These are phyloP conservation scores for Guaruba guarouba DNA, from an alignment of 2,113 vertebrate genomes.

Conservation along the genomic window DNA sequence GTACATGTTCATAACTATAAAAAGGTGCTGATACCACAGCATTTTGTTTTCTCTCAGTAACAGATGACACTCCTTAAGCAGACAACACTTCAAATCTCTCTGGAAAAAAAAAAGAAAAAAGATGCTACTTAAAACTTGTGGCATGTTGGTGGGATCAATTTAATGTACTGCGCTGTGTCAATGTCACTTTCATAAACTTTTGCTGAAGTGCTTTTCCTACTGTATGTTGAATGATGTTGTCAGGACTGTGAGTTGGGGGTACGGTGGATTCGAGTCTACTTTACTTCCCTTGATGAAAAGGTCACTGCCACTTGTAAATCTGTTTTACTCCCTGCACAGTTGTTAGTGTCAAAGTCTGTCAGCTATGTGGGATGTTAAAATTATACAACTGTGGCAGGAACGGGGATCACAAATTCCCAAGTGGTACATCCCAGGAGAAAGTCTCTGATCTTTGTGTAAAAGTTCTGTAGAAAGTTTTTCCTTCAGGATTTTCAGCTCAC, in stretches of 20 bases:
- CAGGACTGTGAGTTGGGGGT: constrained; percentile 29
- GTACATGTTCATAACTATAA: background rate
- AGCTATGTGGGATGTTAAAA: constrained; percentile 46
- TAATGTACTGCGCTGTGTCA: constrained; percentile 28
- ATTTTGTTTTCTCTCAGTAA: background rate
- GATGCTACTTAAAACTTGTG: background rate
- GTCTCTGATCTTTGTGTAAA: constrained; percentile 54
- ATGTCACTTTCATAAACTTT: constrained; percentile 39
- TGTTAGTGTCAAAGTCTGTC: constrained; percentile 59
- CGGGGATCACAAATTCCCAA: constrained; percentile 32
- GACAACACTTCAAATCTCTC: background rate
- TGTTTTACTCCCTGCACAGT: constrained; percentile 45
- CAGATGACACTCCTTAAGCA: background rate
- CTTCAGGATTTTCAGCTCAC: constrained; percentile 17
- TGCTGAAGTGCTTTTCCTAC: constrained; percentile 46
- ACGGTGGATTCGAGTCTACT: background rate
- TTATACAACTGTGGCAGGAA: constrained; percentile 31
- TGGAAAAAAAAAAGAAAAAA: background rate
- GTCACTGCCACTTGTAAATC: constrained; percentile 67
- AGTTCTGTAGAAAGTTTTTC: constrained; percentile 38
- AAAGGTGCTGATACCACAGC: background rate
- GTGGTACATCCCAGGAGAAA: constrained; percentile 21
- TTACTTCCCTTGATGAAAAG: constrained; percentile 65
- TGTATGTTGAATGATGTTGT: constrained; percentile 63
- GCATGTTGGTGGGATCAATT: constrained; percentile 28